phyloP scores from a whole-genome alignment of 2,113 vertebrate species.

The Urocynchramus pylzowi region DNA sequence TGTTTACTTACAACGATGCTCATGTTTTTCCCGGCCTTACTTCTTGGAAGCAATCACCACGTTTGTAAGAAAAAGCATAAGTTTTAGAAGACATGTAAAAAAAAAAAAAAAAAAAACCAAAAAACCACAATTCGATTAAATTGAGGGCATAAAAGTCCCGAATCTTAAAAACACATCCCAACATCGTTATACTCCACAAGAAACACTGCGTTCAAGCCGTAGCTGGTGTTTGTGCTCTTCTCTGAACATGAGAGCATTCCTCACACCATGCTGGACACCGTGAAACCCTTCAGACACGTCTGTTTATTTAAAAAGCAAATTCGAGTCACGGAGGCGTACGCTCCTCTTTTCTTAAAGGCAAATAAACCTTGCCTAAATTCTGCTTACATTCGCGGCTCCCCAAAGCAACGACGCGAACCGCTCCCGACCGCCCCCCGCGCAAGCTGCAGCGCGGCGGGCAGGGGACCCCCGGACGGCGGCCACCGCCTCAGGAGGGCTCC shows the following conservation, averaged over 20 bases:
- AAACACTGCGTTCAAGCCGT: background rate
- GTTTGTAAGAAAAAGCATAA: background rate
- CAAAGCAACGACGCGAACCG: background rate
- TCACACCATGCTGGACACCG: constrained; percentile 45
- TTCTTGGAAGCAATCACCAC: background rate
- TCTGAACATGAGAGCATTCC: constrained; percentile 49
- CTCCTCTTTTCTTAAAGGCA: constrained; percentile 9
- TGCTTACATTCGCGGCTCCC: background rate
- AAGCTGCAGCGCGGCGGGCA: background rate
- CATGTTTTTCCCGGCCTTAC: background rate
- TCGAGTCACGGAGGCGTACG: background rate
- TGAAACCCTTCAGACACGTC: constrained; percentile 13
- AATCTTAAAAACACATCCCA: background rate
- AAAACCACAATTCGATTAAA: background rate
- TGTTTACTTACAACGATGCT: background rate
- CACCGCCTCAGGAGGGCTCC: background rate
- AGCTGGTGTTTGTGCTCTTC: constrained; percentile 9
- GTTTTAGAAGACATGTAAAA: background rate
- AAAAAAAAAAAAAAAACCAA: background rate
- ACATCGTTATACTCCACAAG: background rate
- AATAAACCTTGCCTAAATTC: background rate
- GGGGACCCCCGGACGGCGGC: background rate
- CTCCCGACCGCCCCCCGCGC: background rate
- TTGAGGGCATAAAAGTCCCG: background rate
- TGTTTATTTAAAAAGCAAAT: constrained; percentile 64